These are phyloP conservation scores for Pocillopora verrucosa DNA, from an alignment of 64 coral and sea anemone species.

Conservation along the genomic window DNA sequence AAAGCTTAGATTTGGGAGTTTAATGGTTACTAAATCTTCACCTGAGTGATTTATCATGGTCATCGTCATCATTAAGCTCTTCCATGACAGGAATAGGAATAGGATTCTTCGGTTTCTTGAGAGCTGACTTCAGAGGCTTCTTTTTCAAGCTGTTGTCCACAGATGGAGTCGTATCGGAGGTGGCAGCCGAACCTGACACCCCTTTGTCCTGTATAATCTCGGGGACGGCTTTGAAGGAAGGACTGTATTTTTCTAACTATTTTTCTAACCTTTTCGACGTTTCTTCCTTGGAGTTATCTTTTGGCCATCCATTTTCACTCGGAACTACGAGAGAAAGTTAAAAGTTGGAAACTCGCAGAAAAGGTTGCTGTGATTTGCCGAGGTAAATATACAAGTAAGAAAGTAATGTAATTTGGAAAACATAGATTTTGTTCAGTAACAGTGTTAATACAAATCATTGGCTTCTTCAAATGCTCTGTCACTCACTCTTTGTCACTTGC, in stretches of 20 bases:
- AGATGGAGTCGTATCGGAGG: constrained; percentile 64
- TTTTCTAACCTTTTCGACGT: constrained; percentile 26
- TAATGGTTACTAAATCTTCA: too few species aligned
- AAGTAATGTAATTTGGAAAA: too few species aligned
- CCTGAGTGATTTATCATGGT: neutral
- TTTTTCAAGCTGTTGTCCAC: constrained; percentile 60
- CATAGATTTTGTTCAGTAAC: too few species aligned
- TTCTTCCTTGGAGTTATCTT: constrained; percentile 47
- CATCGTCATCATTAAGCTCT: constrained; percentile 20
- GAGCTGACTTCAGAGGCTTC: constrained; percentile 84
- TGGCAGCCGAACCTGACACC: constrained; percentile 61
- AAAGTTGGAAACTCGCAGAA: neutral
- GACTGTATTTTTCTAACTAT: neutral
- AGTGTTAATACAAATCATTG: too few species aligned
- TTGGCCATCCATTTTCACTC: constrained; percentile 51
- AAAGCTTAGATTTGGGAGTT: too few species aligned
- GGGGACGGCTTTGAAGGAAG: constrained; percentile 35
- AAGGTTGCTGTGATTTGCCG: too few species aligned
- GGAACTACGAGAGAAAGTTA: constrained; percentile 23
- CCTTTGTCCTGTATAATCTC: constrained; percentile 71
- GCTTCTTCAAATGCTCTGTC: too few species aligned
- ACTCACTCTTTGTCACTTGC: too few species aligned
- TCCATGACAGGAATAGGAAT: constrained; percentile 44
- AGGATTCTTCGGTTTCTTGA: constrained; percentile 74
- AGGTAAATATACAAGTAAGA: too few species aligned